Percentiles rank a stretch among this genome's conserved stretches.
Evolutionary conservation across 2,797 vertebrate genomes (phyloP).

Genomic region (Coregonus ussuriensis): DNA sequence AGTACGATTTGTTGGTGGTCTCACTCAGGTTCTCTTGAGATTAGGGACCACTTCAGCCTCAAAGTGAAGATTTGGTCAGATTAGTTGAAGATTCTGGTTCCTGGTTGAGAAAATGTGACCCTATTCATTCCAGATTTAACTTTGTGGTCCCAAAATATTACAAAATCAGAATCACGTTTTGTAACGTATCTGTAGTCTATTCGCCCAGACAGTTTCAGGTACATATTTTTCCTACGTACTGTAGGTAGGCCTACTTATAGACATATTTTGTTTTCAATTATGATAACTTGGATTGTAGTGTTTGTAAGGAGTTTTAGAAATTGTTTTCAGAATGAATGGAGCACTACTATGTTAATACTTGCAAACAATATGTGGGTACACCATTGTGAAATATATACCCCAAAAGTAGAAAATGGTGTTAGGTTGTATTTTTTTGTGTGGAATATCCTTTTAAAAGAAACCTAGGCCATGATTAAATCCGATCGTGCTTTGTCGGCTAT

Average conservation of each 20-base stretch:
- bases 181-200: neutral
- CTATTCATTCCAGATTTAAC: neutral
- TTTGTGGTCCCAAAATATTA: neutral
- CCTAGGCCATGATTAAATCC: neutral
- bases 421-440: neutral
- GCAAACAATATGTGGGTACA: too few species aligned
- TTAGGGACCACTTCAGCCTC: neutral
- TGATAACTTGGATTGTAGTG: too few species aligned
- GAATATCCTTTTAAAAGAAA: neutral
- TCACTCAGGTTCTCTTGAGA: neutral
- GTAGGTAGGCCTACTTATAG: too few species aligned
- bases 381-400: neutral
- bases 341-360: too few species aligned
- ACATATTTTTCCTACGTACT: too few species aligned
- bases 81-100: neutral
- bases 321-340: too few species aligned
- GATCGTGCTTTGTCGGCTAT: neutral
- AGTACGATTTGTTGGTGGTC: neutral
- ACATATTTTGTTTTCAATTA: too few species aligned
- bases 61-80: neutral
- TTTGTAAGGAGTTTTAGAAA: too few species aligned
- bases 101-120: neutral
- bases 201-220: too few species aligned
- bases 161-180: neutral
- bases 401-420: neutral